These are phyloP conservation scores for Nasonia longicornis DNA, from an alignment of 1,140 invertebrate genomes.

Conservation along the genomic window DNA sequence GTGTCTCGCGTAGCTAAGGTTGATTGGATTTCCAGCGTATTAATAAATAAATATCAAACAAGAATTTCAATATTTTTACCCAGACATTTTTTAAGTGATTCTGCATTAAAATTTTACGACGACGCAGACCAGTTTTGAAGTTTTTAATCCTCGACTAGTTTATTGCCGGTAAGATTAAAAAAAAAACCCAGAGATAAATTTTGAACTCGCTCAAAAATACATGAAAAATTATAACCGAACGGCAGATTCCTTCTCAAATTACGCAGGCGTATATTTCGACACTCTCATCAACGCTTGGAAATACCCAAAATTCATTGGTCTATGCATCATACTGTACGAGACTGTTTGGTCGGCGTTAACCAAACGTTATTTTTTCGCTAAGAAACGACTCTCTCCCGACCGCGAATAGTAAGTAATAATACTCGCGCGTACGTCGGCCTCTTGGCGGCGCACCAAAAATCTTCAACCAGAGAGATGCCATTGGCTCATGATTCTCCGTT, in stretches of 20 bases:
- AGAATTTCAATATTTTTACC: neutral
- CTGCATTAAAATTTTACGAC: neutral
- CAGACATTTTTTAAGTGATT: no score
- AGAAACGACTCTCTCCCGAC: neutral
- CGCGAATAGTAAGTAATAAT: neutral
- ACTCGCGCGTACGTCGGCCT: neutral
- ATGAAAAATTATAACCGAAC: neutral
- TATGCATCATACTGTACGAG: neutral
- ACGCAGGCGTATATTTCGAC: neutral
- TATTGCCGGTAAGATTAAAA: no score
- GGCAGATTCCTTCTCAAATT: neutral
- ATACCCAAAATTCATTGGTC: neutral
- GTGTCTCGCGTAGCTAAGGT: no score
- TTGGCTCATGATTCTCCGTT: constrained; percentile 17
- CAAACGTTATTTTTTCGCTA: neutral
- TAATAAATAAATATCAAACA: neutral
- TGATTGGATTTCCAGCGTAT: neutral
- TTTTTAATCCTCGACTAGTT: no score
- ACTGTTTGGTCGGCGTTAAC: neutral
- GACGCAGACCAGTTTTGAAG: neutral
- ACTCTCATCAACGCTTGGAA: neutral
- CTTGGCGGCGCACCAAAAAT: constrained; percentile 19
- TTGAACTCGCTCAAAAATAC: no score
- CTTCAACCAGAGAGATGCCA: neutral
- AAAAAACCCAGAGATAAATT: no score